These are phyloP conservation scores for Campoletis raptor DNA, from an alignment of 2,888 invertebrate species.

Conservation along the genomic window DNA sequence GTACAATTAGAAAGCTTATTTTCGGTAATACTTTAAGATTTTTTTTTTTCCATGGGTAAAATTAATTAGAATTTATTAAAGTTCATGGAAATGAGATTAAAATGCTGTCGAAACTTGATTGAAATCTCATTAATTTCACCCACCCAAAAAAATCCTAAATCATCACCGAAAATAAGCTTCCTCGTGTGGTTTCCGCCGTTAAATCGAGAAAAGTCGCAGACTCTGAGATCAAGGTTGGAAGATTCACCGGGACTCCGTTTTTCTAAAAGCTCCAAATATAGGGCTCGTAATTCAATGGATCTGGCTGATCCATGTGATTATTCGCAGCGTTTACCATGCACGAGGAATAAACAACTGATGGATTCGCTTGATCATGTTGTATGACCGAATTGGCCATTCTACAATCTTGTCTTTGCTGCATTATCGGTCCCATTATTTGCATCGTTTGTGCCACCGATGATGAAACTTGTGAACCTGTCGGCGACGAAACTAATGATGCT, in stretches of 20 bases:
- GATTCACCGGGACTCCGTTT: conserved; percentile 3
- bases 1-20: neutral
- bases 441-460: conserved; percentile 72
- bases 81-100: no score
- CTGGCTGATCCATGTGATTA: conserved; percentile 81
- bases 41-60: no score
- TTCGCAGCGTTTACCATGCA: conserved; percentile 80
- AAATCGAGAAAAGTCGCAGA: conserved; percentile 14
- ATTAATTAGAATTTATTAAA: no score
- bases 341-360: conserved; percentile 79
- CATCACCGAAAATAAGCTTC: no score
- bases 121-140: no score
- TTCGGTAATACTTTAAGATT: no score
- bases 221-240: conserved; percentile 46
- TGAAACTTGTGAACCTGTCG: conserved; percentile 63
- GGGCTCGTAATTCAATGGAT: conserved; percentile 83
- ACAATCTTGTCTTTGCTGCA: conserved; percentile 82
- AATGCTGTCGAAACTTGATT: no score
- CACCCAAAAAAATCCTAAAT: no score
- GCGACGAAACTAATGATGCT: conserved; percentile 66
- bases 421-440: conserved; percentile 79
- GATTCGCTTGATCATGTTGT: conserved; percentile 74
- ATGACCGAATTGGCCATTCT: conserved; percentile 73
- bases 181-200: no score
- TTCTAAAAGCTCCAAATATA: conserved; percentile 83